These are phyloP conservation scores for Catharus bicknelli DNA, from an alignment of 2,113 vertebrate species.

Conservation along the genomic window DNA sequence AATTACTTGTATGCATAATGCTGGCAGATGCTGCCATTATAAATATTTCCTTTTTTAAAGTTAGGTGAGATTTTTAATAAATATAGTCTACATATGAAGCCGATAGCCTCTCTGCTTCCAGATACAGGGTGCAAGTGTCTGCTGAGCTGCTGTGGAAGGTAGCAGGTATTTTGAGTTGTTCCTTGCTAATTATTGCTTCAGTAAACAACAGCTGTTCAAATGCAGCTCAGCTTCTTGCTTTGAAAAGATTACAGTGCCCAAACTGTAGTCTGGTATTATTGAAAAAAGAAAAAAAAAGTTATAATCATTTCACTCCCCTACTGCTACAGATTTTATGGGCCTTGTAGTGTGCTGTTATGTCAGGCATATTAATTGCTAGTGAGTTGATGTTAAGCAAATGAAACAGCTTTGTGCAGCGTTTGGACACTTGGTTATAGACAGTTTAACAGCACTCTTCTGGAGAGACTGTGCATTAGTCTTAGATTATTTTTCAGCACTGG, in stretches of 20 bases:
- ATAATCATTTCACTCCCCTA: slow-evolving; percentile 62
- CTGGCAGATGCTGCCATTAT: not conserved
- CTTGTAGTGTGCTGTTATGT: slow-evolving; percentile 35
- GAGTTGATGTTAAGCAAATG: slow-evolving; percentile 53
- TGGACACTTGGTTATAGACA: slow-evolving; percentile 65
- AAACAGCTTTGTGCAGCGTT: slow-evolving; percentile 50
- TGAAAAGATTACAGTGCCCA: slow-evolving; percentile 60
- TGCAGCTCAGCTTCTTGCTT: slow-evolving; percentile 48
- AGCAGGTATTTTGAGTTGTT: slow-evolving; percentile 38
- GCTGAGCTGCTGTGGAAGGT: not conserved
- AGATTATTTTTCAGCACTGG: slow-evolving; percentile 50
- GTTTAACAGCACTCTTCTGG: slow-evolving; percentile 64
- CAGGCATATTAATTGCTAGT: slow-evolving; percentile 59
- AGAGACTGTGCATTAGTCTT: slow-evolving; percentile 36
- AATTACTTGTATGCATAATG: not conserved
- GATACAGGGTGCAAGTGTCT: not conserved
- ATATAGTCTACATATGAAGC: not conserved
- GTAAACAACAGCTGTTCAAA: slow-evolving; percentile 69
- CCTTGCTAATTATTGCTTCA: slow-evolving; percentile 53
- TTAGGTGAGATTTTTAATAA: not conserved
- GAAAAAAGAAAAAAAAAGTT: slow-evolving; percentile 41
- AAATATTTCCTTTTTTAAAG: not conserved
- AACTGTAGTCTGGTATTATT: slow-evolving; percentile 49
- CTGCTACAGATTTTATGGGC: slow-evolving; percentile 52
- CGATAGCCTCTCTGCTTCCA: not conserved